Percentiles rank a stretch among this genome's conserved stretches.
Conservation (phyloP, 2,888 invertebrate species). For the Scaptomyza polygonia region DNA sequence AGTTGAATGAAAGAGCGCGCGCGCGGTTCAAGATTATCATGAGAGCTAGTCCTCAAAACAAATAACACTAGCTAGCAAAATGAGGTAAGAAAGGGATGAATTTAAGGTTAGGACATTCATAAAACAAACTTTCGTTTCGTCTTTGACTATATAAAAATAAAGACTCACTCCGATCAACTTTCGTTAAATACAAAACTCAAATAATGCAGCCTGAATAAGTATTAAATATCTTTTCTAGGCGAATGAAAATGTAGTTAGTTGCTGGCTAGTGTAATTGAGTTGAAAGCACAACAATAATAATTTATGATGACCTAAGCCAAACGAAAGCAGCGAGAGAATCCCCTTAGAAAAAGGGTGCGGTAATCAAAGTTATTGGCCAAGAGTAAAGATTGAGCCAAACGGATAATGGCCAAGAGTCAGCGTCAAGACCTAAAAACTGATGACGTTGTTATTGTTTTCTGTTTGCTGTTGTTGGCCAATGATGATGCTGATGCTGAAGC, state of each 20-base stretch:
- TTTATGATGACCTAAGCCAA: conserved; percentile 77
- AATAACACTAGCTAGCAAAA: conserved; percentile 35
- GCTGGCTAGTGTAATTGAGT: conserved; percentile 67
- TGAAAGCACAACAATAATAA: conserved; percentile 78
- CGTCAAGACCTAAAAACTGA: conserved; percentile 71
- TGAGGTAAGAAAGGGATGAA: neutral
- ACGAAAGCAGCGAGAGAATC: conserved; percentile 46
- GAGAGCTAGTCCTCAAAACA: conserved; percentile 60
- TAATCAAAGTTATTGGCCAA: conserved; percentile 78
- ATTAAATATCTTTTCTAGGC: too few species aligned
- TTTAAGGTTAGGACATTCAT: too few species aligned
- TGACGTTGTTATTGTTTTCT: conserved; percentile 60
- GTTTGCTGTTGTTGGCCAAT: conserved; percentile 32
- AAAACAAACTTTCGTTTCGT: too few species aligned
- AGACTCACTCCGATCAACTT: neutral
- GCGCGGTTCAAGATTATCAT: conserved; percentile 55
- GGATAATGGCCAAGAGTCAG: conserved; percentile 74
- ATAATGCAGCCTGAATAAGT: too few species aligned
- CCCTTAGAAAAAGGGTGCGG: conserved; percentile 72
- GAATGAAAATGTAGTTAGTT: conserved; percentile 8
- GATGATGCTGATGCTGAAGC: conserved; percentile 48
- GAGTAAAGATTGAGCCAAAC: conserved; percentile 53
- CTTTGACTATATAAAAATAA: too few species aligned
- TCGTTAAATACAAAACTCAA: neutral
- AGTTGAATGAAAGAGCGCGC: conserved; percentile 13